Base-by-base conservation (phyloP, 2,888 invertebrate species). In the Nemotelus nigrinus region DNA sequence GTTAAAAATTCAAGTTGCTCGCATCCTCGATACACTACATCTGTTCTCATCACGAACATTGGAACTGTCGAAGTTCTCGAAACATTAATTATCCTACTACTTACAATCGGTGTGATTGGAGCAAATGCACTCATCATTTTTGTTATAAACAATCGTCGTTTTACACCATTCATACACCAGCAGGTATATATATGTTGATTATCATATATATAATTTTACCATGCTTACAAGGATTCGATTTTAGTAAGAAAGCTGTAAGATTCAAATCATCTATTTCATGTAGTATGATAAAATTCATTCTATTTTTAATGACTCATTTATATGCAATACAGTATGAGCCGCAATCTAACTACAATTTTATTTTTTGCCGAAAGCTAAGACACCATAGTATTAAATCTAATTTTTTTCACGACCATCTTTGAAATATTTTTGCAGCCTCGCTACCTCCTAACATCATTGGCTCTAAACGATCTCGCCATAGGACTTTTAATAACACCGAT, bases 401-500 rank as follows among this genome's bases (percentile, higher is more conserved):
- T 25, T 25, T 25, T 0, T 25, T 25, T 25, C 25, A 25, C 25
- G 0, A 25, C 25, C 25, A 25, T 25, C 0, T 1, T 25, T 25
- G 25, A 25, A 25, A 25, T 25, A 25, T 41, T 64, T 65, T 82
- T 83, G 47, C 91, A 96, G 95, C 95, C 96, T 43, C 91, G 95
- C 82, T 95, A 95, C 88, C 90, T 96, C 82, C 90, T 96, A 84
- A 96, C 96, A 78, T 96, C 95, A 78, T 88, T 96, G 85, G 95
- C 96, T 50, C 90, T 95, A 83, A 96, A 95, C 89, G 95, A 96
- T 87, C 90, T 96, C 81, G 94, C 95, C 83, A 95, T 95, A 85
- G 96, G 96, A 65, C 90, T 95, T 82, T 89, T 96, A 84, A 94
- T 96, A 83, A 95, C 95, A 74, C 95, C 95, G 45, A 94, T 95